Evolutionary conservation across 2,888 invertebrate genomes (phyloP).

Genomic region (Melieria picta): DNA sequence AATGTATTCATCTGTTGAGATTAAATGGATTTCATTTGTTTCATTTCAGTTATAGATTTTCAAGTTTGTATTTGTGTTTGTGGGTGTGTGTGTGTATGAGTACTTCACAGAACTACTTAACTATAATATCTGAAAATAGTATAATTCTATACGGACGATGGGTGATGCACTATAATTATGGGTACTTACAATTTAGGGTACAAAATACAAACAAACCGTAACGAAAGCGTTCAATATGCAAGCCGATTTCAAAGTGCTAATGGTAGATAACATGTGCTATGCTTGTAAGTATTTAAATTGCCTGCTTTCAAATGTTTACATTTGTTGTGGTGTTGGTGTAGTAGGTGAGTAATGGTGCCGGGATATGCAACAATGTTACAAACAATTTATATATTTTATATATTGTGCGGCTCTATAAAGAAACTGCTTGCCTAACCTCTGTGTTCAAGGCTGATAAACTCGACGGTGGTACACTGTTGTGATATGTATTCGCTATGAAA

Average conservation of each 20-base stretch:
- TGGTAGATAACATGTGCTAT: neutral
- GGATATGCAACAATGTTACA: too few relatives aligned
- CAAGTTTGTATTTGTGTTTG: neutral
- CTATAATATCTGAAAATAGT: neutral
- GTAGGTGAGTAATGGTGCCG: too few relatives aligned
- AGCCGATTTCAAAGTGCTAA: too few relatives aligned
- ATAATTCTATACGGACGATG: too few relatives aligned
- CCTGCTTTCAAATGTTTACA: too few relatives aligned
- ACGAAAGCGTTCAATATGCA: too few relatives aligned
- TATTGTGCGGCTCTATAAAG: too few relatives aligned
- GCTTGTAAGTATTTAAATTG: neutral
- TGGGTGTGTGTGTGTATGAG: conserved; percentile 2
- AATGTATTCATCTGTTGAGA: neutral
- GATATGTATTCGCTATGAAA: neutral
- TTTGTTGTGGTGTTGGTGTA: too few relatives aligned
- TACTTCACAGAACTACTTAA: conserved; percentile 9
- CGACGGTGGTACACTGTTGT: conserved; percentile 53
- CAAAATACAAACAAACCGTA: too few relatives aligned
- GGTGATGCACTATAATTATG: too few relatives aligned
- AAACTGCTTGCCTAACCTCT: neutral
- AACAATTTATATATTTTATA: too few relatives aligned
- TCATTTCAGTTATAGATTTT: neutral
- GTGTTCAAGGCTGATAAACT: conserved; percentile 55
- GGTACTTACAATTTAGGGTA: too few relatives aligned
- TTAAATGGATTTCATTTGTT: neutral